Conservation (phyloP, 2,888 invertebrate species). For the Tetropium fuscum region DNA sequence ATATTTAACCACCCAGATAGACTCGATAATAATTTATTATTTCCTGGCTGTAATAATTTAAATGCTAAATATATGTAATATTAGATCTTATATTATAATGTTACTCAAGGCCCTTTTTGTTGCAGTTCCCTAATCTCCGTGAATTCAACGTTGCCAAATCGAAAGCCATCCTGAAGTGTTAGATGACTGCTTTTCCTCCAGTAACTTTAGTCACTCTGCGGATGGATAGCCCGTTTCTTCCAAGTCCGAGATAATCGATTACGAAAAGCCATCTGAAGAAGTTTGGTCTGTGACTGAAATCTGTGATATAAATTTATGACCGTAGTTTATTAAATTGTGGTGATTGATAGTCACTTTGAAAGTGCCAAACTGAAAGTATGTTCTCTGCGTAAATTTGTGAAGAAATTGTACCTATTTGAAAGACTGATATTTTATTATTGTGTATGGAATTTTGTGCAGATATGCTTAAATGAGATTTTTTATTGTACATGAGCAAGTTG, state of each 20-base stretch:
- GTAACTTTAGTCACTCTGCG: conserved; percentile 32
- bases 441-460: conserved; percentile 41
- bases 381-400: conserved; percentile 33
- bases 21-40: conserved; percentile 5
- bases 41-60: conserved; percentile 4
- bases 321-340: conserved; percentile 42
- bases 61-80: not conserved
- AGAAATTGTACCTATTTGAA: conserved; percentile 46
- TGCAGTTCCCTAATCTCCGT: conserved; percentile 47
- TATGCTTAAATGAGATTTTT: conserved; percentile 36
- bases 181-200: conserved; percentile 37
- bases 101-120: conserved; percentile 27
- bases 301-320: conserved; percentile 53
- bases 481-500: conserved; percentile 24
- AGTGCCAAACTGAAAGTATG: conserved; percentile 46
- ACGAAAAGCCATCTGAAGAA: conserved; percentile 34
- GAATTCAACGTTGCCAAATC: conserved; percentile 56
- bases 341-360: conserved; percentile 36
- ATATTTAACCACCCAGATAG: conserved; percentile 6
- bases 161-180: conserved; percentile 36
- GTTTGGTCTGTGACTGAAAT: conserved; percentile 54
- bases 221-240: conserved; percentile 25
- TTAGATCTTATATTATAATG: not conserved
- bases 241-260: conserved; percentile 29
- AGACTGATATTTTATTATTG: conserved; percentile 51